Base-by-base conservation (phyloP, 2,113 vertebrate genomes). In the Balaenoptera acutorostrata region DNA sequence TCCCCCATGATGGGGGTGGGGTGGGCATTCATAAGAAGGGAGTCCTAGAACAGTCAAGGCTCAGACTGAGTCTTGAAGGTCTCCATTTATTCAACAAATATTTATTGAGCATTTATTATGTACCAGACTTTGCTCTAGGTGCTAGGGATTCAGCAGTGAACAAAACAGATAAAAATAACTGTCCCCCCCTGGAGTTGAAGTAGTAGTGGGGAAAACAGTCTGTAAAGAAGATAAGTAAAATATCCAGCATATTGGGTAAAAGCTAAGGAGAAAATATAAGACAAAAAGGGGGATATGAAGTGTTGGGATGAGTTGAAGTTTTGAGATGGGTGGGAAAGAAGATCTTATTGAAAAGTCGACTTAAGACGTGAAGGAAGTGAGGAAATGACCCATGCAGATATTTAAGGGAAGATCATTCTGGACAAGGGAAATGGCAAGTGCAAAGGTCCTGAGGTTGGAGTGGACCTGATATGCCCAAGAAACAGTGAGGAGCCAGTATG, bases 381-480 rank as follows among this genome's bases (percentile, higher is more conserved):
- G 44, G 75, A 49, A 55, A 72, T 41, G 74, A 59, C 25, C 66
- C 61, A 6, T 0, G 21, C 4, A 13, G 69, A 44, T 17, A 23
- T 75, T 59, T 69, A 61, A 27, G 20, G 77, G 11, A 52, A 66
- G 77, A 61, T 63, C 12, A 13, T n/a, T 63, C 49, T 2, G 0
- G 86, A 15, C 80, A 78, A 55, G 80, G 25, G 80, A 72, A 36
- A 20, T 4, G 11, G 72, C 57, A 55, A 41, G 44, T 29, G 31
- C 81, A 39, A 33, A 39, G 41, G 57, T 15, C 92, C 44, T 90
- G 44, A 8, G 36, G 55, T 21, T 1, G 44, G 86, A 20, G 3
- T 23, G 61, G 20, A 25, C 15, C 85, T 17, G 49, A 49, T 1
- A 10, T 0, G 2, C 18, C 21, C 0, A 0, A 9, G 36, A 64